Evolutionary conservation across 2,113 vertebrate genomes (phyloP), one percentile per base, ranked within the genome.

Genomic region (Sebastes schlegelii): DNA sequence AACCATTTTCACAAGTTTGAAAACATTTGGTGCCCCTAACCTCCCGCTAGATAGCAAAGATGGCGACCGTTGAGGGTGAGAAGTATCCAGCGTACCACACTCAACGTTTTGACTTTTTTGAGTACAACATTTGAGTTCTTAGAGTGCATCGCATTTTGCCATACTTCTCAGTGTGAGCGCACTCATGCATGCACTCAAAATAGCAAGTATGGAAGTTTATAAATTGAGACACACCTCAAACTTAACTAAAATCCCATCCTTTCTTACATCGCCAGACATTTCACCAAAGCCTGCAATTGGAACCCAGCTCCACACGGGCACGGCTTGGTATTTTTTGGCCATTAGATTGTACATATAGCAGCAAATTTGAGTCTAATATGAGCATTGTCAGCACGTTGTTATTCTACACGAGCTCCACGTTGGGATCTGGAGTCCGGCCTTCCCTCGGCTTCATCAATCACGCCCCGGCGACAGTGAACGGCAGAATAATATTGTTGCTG

Each of bases 401-500:
- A 84, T 91, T 91, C 90, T 81, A 84, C 84, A 87, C 1, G 62
- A 79, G 79, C 79, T 76, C 60, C 66, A 54, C 14, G 78, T 84
- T 17, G 79, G 80, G 77, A 82, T 63, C 52, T 76, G 69, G 82
- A 80, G 86, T 72, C n/a, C 49, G 66, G 77, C 63, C 74, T 79
- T 77, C 64, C 68, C 85, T 87, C 54, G 8, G 57, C 90, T 88
- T 93, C 92, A 95, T 95, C 93, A 94, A 94, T 95, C 94, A 94
- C 86, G 0, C 8, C 26, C 2, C 26, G 26, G 66, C 83, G 91
- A 92, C 94, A 94, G 85, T 93, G 92, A 94, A 89, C 93, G 94
- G 90, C 94, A 95, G 94, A 86, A 95, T 94, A 94, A 95, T 94
- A 94, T 95, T 94, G 90, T 95, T 94, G 85, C 90, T 92, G 90